Evolutionary conservation across 2,113 vertebrate genomes (phyloP), one percentile per base, ranked within the genome.

Genomic region (Brienomyrus longianalis): DNA sequence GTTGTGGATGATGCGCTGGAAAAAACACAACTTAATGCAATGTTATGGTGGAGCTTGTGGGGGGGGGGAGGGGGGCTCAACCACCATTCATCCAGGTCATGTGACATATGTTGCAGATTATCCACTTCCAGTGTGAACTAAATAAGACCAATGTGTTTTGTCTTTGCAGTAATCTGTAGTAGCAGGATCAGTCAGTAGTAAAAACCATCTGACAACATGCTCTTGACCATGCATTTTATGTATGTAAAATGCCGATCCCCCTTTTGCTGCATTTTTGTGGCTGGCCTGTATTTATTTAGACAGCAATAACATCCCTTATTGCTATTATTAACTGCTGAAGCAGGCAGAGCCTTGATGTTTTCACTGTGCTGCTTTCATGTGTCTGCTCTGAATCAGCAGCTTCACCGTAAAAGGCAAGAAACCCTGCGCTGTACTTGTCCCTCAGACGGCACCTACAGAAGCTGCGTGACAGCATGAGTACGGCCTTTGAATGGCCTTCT

Each of bases 351-450:
- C 21, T 45, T 66, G 19, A n/a, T 52, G 23, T 35, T 66, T 35
- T 50, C 48, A 80, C 23, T 8, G 39, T 48, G 43, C 88, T 23
- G 59, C 21, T 31, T 35, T 35, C 27, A 39, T n/a, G 5, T 31
- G 47, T 50, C 27, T 6, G 19, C 31, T 19, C 15, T 5, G 23
- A 62, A 84, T 56, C 77, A 15, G 77, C 54, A 8, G 7, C 51
- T 83, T 45, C 8, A 7, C 88, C 77, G 7, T 89, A 89, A 89
- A 89, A 89, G 88, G 88, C 66, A 88, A 50, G 88, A 80, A 62
- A 47, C 52, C 50, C 48, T 13, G 45, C 3, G 17, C 74, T n/a
- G 87, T 3, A 0, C 21, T 48, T 8, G 50, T 89, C 50, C 6
- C 27, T 83, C 48, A 54, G 6, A 35, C 23, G 39, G 88, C 19